Base-by-base conservation (phyloP, 1,140 invertebrate species). In the Drosophila sechellia region DNA sequence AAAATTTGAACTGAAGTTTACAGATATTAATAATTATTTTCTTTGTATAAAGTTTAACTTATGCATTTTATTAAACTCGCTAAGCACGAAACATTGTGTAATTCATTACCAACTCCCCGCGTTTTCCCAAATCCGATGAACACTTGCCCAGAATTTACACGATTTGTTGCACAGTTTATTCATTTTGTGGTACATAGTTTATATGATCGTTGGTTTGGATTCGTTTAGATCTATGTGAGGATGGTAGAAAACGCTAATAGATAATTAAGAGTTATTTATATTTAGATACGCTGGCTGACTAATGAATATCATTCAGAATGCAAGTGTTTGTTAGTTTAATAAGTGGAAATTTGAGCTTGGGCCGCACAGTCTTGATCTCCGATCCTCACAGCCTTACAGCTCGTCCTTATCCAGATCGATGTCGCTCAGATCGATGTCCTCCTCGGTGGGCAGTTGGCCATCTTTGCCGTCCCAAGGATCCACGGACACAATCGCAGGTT, bases 391-490 rank as follows among this genome's bases (percentile, higher is more conserved):
- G 42, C 27, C 79, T 96, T 95, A 97, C 91, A 97, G 93, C 92
- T 97, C 96, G 79, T 97, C 96, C 92, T 97, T 96, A 90, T 98
- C 97, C 15, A 99, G 93, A 70, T 97, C 96, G 42, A 98, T 94
- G 93, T 99, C 98, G 46, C 96, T 98, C 39, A 98, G 94, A 94
- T 98, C 98, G 72, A 98, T 97, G 70, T 99, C 98, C 81, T 99
- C 98, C 93, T 98, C 97, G 40, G 94, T 94, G 25, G 97, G 96
- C 66, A 97, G 93, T 92, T 97, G 95, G 11, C 96, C 98, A 92
- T 99, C 98, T 93, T 99, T 98, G 37, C 99, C 99, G 91, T 99
- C 98, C 99, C 99, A 99, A 0, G 97, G 92, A 50, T 97, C 95
- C 3, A 94, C 94, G 22, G 93, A 93, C 3, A 93, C 81, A 37